A percentile compares a stretch with the other conserved stretches of the same genome.
phyloP scores from a whole-genome alignment of 23 tunicate species.

The Pegea sp. region DNA sequence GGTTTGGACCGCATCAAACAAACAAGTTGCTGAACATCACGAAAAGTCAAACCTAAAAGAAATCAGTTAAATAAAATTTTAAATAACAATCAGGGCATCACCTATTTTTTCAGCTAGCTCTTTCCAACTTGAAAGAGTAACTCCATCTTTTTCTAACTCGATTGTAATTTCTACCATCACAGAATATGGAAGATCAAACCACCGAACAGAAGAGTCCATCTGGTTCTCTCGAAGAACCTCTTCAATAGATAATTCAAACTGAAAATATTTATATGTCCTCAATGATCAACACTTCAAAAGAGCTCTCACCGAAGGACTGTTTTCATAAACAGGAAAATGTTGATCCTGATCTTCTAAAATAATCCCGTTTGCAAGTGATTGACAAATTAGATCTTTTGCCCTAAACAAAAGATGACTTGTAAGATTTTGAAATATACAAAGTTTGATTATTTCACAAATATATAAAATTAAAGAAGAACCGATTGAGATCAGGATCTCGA shows the following conservation, averaged over 20 bases:
- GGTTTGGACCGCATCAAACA: constrained; percentile 12
- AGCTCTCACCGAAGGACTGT: constrained; percentile 13
- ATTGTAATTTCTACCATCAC: constrained; percentile 24
- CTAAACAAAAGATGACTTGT: too few species aligned
- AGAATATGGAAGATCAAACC: constrained; percentile 46
- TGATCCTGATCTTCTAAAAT: too few species aligned
- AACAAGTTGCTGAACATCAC: constrained; percentile 28
- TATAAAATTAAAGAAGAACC: too few species aligned
- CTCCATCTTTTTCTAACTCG: constrained; percentile 54
- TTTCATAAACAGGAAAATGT: constrained; percentile 36
- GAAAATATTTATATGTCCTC: too few species aligned
- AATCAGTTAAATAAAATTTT: background rate
- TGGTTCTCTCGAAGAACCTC: constrained; percentile 32
- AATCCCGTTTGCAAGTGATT: too few species aligned
- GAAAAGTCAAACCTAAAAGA: constrained; percentile 21
- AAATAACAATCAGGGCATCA: background rate
- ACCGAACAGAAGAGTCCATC: constrained; percentile 8
- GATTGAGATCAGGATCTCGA: too few species aligned
- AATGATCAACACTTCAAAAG: too few species aligned
- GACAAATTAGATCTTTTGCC: too few species aligned
- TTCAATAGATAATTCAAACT: constrained; percentile 52
- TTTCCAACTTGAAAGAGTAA: constrained; percentile 57
- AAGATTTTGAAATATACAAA: too few species aligned
- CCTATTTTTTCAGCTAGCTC: constrained; percentile 44
- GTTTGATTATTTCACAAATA: too few species aligned